Conservation (phyloP, 2,797 vertebrate genomes). For the Margarornis squamiger region DNA sequence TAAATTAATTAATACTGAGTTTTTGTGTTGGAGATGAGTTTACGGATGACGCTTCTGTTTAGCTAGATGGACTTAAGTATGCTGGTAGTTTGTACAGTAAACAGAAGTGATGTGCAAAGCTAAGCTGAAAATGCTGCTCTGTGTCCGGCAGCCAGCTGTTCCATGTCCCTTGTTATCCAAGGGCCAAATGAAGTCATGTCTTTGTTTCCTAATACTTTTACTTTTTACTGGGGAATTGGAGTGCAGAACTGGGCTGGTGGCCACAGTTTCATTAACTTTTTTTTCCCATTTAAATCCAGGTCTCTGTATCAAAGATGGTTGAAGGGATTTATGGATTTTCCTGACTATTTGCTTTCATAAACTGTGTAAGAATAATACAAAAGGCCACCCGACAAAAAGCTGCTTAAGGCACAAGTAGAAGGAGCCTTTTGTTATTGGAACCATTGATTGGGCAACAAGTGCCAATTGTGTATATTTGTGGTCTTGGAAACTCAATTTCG, state of each 20-base stretch:
- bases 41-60: background rate
- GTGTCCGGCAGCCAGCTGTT: background rate
- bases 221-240: background rate
- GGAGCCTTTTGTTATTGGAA: slow-evolving; percentile 38
- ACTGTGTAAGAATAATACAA: background rate
- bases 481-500: slow-evolving; percentile 30
- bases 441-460: background rate
- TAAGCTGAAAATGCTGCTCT: background rate
- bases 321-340: slow-evolving; percentile 32
- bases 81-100: background rate
- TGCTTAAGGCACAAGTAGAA: background rate
- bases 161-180: background rate
- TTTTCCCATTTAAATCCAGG: background rate
- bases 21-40: background rate
- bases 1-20: background rate
- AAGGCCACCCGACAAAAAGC: slow-evolving; percentile 33
- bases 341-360: slow-evolving; percentile 49
- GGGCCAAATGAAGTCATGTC: background rate
- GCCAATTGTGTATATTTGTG: background rate
- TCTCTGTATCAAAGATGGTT: slow-evolving; percentile 15
- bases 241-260: background rate
- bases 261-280: background rate
- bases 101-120: background rate
- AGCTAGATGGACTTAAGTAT: background rate
- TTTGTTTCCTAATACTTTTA: background rate